A percentile compares a stretch with the other conserved stretches of the same genome.
Conservation (phyloP, 2,113 vertebrate genomes). For the Hemichromis elongatus region DNA sequence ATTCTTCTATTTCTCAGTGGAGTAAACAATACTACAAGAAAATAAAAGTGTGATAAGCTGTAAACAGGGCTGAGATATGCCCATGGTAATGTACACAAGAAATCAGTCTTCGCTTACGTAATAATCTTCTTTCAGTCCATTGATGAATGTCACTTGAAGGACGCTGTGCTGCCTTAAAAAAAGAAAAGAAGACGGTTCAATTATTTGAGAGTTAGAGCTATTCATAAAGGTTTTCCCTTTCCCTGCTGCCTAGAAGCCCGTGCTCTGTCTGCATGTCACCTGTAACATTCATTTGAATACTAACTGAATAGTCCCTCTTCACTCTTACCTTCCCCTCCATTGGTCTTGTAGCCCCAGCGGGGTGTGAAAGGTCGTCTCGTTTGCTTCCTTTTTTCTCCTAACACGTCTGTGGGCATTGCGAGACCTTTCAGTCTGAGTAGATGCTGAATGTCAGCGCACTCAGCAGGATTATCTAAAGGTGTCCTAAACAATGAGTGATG, state of each 20-base stretch:
- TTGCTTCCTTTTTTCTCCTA: constrained; percentile 13
- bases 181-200: not conserved
- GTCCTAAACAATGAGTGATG: not conserved
- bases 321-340: not conserved
- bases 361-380: constrained; percentile 26
- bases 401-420: not conserved
- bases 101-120: not conserved
- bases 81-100: not conserved
- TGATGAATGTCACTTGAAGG: constrained; percentile 42
- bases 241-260: not conserved
- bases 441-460: constrained; percentile 18
- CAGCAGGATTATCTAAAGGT: not conserved
- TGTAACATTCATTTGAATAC: constrained; percentile 55
- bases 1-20: constrained; percentile 19
- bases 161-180: not conserved
- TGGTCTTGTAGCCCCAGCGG: not conserved
- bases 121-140: not conserved
- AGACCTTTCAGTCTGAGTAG: constrained; percentile 15
- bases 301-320: constrained; percentile 2
- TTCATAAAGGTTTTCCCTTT: not conserved
- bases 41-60: not conserved
- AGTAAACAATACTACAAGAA: constrained; percentile 9
- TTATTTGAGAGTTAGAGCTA: constrained; percentile 21
- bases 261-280: constrained; percentile 36
- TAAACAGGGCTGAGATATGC: not conserved